Evolutionary conservation across 2,888 invertebrate genomes (phyloP), one percentile per base, ranked within the genome.

Genomic region (Lithophane semibrunnea): DNA sequence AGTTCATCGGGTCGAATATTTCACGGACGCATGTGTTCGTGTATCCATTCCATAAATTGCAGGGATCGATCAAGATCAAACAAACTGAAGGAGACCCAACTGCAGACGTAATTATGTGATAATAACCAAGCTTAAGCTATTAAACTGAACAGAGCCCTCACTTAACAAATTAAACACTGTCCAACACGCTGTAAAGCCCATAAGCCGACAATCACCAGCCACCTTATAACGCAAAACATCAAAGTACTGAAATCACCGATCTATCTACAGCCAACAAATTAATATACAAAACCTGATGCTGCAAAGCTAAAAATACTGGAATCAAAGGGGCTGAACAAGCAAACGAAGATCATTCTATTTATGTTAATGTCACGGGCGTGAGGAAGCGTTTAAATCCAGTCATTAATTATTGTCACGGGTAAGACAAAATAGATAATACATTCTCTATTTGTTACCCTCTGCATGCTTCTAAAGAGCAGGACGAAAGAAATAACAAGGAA

Each of bases 311-410:
- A 96, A 96, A 96, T 96, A 96, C 90, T 89, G 90, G 93, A 96
- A 96, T 96, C 96, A 96, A 96, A 96, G 96, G 96, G 95, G 96
- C 94, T 94, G 92, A 91, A 91, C 91, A 91, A 92, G 92, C 91
- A 92, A 93, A 94, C 92, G 94, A 94, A 95, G 95, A 96, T 95
- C 94, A 95, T 95, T 96, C 96, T 96, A 96, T 96, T 96, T 96
- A 96, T 93, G 95, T 96, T 96, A 95, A 96, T 96, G 96, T 96
- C 96, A 96, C 96, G 96, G 96, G 95, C 96, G 96, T 96, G 96
- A 96, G 96, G 96, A 96, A 96, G 96, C 96, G 95, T 96, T 96
- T 96, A 96, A 96, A 96, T 96, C 96, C 96, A 95, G 92, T 94
- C 96, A 96, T 96, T 96, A 96, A 96, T 96, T 96, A 96, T 96